Conservation (phyloP, 2,113 vertebrate genomes). For the Corythornis cristatus region DNA sequence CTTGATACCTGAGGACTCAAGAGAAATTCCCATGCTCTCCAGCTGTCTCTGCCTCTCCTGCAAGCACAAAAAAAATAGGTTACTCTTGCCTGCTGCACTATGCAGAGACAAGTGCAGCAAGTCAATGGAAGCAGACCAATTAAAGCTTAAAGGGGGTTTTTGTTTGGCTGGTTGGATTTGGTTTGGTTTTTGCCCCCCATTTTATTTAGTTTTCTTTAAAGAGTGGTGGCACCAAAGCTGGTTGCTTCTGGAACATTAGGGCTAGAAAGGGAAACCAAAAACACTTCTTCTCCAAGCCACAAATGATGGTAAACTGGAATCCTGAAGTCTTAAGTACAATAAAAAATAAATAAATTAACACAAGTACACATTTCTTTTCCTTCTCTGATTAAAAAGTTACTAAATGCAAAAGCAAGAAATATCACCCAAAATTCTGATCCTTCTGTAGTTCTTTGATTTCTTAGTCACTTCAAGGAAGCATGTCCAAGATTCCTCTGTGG, state of each 20-base stretch:
- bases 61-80: conserved; percentile 12
- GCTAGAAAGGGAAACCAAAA: background rate
- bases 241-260: background rate
- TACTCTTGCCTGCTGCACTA: background rate
- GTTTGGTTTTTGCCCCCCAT: background rate
- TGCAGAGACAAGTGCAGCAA: background rate
- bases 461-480: background rate
- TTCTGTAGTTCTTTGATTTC: background rate
- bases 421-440: background rate
- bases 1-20: conserved; percentile 98
- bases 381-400: background rate
- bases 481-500: background rate
- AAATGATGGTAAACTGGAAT: background rate
- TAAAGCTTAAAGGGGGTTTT: background rate
- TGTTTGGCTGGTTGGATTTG: background rate
- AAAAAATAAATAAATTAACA: background rate
- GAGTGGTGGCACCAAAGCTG: background rate
- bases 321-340: background rate
- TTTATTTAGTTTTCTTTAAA: background rate
- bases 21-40: conserved; percentile 98
- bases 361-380: background rate
- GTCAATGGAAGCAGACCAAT: background rate
- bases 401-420: background rate
- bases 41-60: conserved; percentile 95
- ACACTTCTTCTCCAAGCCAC: background rate